Base-by-base conservation (phyloP, 2,113 vertebrate species). In the Climacteris rufus region DNA sequence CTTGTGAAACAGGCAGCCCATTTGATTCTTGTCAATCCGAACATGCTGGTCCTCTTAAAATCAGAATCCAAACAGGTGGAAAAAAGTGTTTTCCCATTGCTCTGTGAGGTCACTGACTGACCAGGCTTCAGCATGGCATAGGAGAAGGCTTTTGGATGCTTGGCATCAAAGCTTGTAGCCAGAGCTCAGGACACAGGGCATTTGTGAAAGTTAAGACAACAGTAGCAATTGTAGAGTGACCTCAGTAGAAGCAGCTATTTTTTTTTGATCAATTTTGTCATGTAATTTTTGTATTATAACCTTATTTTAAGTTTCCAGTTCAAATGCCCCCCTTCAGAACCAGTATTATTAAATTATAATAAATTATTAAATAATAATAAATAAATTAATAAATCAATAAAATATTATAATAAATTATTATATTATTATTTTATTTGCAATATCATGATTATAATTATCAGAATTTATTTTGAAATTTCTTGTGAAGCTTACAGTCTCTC, bases 101-200 rank as follows among this genome's bases (percentile, higher is more conserved):
- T 53, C 23, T 65, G 45, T 42, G 42, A 24, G 21, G 19, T 66
- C 52, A n/a, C 9, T 13, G 21, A 5, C 42, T 72, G 53, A 40
- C 44, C 3, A 13, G 27, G 15, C 28, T 83, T 72, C 27, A 14
- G 1, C 8, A 10, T 7, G 20, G 31, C 27, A 11, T 4, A 17
- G n/a, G n/a, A 81, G 47, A 39, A n/a, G 39, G 35, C 31, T 89
- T 66, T 63, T 19, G 35, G 63, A 10, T 2, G 0, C 0, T 5
- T 42, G 59, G 30, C 35, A 13, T 31, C 50, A 33, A 54, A 35
- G 30, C 18, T 47, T 0, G 0, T 56, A 27, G n/a, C n/a, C 24
- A 14, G 1, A 14, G 53, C 22, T 89, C 18, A 50, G 69, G 47
- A 27, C 30, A 18, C 0, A 0, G 16, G 45, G 4, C 30, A 0